phyloP scores from a whole-genome alignment of 1,140 invertebrate species.

The Amphibalanus amphitrite region DNA sequence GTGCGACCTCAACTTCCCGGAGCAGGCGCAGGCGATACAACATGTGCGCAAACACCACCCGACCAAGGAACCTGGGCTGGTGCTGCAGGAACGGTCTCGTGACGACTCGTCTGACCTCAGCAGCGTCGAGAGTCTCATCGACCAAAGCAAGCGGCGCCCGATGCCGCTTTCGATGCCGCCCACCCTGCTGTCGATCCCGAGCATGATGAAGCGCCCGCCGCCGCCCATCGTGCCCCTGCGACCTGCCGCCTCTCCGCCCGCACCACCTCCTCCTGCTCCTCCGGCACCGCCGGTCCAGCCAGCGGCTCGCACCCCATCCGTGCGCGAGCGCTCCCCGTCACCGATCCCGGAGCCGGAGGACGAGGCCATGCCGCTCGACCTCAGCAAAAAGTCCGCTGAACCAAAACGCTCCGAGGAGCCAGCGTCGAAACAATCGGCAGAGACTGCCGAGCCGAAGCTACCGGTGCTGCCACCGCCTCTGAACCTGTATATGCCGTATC shows the following conservation, averaged over 20 bases:
- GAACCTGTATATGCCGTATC: neutral
- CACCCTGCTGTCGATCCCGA: neutral
- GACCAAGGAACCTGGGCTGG: neutral
- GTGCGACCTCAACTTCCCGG: slow-evolving; percentile 62
- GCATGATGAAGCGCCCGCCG: slow-evolving; percentile 6
- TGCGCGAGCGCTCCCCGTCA: neutral
- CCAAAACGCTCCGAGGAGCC: no score
- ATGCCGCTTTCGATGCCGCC: slow-evolving; percentile 8
- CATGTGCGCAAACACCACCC: slow-evolving; percentile 21
- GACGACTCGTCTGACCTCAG: slow-evolving; percentile 17
- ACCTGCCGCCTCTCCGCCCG: slow-evolving; percentile 9
- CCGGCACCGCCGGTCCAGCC: neutral
- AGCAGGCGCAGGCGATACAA: slow-evolving; percentile 40
- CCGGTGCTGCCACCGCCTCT: no score
- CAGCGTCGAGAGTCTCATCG: slow-evolving; percentile 18
- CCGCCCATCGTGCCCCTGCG: slow-evolving; percentile 9
- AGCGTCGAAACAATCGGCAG: slow-evolving; percentile 17
- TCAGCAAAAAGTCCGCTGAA: slow-evolving; percentile 17
- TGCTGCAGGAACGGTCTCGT: neutral
- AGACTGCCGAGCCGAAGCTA: slow-evolving; percentile 6
- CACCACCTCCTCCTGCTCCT: slow-evolving; percentile 1
- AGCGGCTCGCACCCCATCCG: slow-evolving; percentile 10
- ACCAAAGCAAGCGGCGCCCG: slow-evolving; percentile 15
- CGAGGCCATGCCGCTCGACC: slow-evolving; percentile 16
- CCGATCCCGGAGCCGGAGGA: slow-evolving; percentile 8